Evolutionary conservation across 2,113 vertebrate genomes (phyloP).

Genomic region (Labrus mixtus): DNA sequence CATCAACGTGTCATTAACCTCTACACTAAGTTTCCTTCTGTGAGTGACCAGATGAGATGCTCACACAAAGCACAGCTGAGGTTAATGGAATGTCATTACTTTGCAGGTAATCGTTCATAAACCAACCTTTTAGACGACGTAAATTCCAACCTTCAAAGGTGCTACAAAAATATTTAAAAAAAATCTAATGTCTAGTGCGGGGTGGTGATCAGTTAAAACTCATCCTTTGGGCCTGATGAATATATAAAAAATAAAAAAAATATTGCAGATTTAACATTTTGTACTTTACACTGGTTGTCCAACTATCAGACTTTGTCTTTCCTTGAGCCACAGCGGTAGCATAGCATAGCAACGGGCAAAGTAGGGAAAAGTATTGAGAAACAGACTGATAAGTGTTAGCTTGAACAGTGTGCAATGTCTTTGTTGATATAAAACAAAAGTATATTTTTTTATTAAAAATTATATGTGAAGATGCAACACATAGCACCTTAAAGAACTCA

Average conservation of each 20-base stretch:
- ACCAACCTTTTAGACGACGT: background rate
- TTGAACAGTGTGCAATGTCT: background rate
- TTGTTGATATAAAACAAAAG: background rate
- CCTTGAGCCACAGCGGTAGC: background rate
- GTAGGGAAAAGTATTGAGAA: background rate
- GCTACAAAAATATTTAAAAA: background rate
- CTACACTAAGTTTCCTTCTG: background rate
- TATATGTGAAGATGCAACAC: background rate
- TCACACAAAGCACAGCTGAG: background rate
- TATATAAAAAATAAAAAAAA: too few species aligned
- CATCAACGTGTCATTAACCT: background rate
- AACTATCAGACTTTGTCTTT: background rate
- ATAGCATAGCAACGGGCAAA: background rate
- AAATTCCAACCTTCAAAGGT: background rate
- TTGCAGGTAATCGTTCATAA: background rate
- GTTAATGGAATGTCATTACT: background rate
- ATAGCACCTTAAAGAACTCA: background rate
- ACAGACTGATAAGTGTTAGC: background rate
- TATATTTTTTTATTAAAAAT: background rate
- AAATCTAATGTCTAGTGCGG: too few species aligned
- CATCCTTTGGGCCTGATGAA: too few species aligned
- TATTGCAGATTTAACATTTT: too few species aligned
- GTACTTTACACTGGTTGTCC: background rate
- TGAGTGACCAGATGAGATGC: background rate
- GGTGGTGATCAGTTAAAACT: too few species aligned